These are phyloP conservation scores for Octomys mimax DNA, from an alignment of 2,797 vertebrate genomes.

Conservation along the genomic window DNA sequence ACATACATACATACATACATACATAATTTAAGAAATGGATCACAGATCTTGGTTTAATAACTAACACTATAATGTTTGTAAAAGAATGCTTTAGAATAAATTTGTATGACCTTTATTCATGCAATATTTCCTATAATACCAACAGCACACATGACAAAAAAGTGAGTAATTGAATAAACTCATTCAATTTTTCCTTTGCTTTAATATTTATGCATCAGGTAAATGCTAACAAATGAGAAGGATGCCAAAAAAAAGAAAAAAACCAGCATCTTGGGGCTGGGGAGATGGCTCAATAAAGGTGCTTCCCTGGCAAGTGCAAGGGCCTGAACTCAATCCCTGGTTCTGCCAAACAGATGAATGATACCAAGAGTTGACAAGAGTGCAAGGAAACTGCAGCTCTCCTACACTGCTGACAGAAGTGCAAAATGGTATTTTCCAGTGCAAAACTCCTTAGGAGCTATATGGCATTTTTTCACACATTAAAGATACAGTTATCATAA, in stretches of 20 bases:
- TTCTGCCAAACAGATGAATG: too few relatives aligned
- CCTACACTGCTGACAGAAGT: not conserved
- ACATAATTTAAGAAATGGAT: not conserved
- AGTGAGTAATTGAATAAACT: not conserved
- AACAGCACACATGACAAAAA: not conserved
- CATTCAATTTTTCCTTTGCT: not conserved
- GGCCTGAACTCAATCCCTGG: too few relatives aligned
- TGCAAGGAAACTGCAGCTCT: not conserved
- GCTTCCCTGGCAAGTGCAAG: too few relatives aligned
- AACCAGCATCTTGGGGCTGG: too few relatives aligned
- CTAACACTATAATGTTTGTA: not conserved
- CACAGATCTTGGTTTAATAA: not conserved
- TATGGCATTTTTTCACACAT: not conserved
- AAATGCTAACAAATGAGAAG: not conserved
- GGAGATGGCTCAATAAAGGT: too few relatives aligned
- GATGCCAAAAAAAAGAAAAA: not conserved
- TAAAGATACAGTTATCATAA: not conserved
- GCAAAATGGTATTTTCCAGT: not conserved
- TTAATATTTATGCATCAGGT: not conserved
- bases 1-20: too few relatives aligned
- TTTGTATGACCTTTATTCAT: not conserved
- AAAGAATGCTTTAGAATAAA: not conserved
- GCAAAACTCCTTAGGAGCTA: not conserved
- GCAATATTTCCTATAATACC: not conserved
- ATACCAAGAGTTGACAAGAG: too few relatives aligned